A percentile compares a stretch with the other conserved stretches of the same genome.
These are phyloP conservation scores for Pheosia tremula DNA, from an alignment of 2,888 invertebrate genomes.

Conservation along the genomic window DNA sequence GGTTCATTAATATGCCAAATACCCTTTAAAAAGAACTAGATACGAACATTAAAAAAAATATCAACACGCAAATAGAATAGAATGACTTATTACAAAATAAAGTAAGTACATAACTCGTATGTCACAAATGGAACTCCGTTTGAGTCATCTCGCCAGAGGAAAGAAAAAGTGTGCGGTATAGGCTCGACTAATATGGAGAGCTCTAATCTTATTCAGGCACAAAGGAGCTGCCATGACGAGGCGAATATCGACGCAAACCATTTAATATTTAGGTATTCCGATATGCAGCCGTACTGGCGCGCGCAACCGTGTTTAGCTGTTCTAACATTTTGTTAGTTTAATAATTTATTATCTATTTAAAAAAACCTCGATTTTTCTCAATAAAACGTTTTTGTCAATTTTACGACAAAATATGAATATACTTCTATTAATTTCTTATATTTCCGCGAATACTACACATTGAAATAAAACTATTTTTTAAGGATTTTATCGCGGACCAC, in stretches of 20 bases:
- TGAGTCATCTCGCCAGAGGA: constrained; percentile 49
- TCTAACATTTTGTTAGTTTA: constrained; percentile 7
- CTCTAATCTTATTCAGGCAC: constrained; percentile 75
- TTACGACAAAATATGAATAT: too few species aligned
- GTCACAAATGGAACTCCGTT: constrained; percentile 50
- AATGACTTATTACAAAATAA: constrained; percentile 11
- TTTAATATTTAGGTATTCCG: constrained; percentile 82
- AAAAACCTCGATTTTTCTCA: too few species aligned
- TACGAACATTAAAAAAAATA: not conserved
- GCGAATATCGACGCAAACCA: constrained; percentile 77
- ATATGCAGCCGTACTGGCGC: constrained; percentile 64
- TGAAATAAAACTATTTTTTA: too few species aligned
- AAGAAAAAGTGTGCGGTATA: constrained; percentile 62
- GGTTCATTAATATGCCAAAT: too few species aligned
- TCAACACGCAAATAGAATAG: not conserved
- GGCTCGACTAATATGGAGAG: constrained; percentile 73
- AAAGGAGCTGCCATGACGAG: constrained; percentile 80
- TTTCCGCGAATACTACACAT: too few species aligned
- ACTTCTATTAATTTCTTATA: not conserved
- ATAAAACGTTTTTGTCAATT: too few species aligned
- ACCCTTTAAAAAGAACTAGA: too few species aligned
- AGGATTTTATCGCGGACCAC: too few species aligned
- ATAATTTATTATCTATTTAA: not conserved
- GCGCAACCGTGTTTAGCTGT: constrained; percentile 30
- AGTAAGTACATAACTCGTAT: constrained; percentile 25